Conservation (phyloP, 2,113 vertebrate genomes). For the pig (Sus scrofa) region T2T-Sscrofa CM000826.6:78444001-78444500, state of each 20-base stretch:
- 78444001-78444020: no score
- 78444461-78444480: not conserved
- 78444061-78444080: no score
- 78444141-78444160: no score
- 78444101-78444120: no score
- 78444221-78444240: not conserved
- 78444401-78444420: not conserved
- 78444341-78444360: not conserved
- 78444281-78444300: not conserved
- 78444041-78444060: no score
- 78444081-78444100: no score
- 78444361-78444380: not conserved
- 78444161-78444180: no score
- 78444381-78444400: not conserved
- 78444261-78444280: not conserved
- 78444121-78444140: no score
- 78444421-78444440: constrained; percentile 26
- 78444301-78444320: not conserved
- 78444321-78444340: not conserved
- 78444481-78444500: not conserved
- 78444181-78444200: no score
- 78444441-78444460: not conserved
- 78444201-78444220: no score
- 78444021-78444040: no score
- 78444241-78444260: not conserved